These are phyloP conservation scores for Bruchidius siliquastri DNA, from an alignment of 2,888 invertebrate genomes.

Conservation along the genomic window DNA sequence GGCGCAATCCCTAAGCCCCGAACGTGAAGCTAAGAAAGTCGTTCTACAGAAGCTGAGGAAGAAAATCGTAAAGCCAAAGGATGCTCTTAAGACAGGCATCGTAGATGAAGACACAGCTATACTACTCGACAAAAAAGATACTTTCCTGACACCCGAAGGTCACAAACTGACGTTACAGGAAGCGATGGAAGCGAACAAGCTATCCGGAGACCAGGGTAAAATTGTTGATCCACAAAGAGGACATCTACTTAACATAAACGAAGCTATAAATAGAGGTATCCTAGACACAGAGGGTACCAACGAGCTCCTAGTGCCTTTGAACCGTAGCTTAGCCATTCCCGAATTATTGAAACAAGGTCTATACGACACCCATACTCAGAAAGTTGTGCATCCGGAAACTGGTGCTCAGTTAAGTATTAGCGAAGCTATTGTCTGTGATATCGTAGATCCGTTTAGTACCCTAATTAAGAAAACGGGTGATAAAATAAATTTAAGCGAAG, in stretches of 20 bases:
- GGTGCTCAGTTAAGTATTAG: slow-evolving; percentile 71
- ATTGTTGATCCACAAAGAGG: slow-evolving; percentile 82
- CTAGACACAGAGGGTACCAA: slow-evolving; percentile 73
- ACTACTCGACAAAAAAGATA: slow-evolving; percentile 59
- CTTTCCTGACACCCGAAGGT: slow-evolving; percentile 53
- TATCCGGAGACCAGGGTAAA: slow-evolving; percentile 70
- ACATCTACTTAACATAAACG: slow-evolving; percentile 71
- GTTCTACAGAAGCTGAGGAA: slow-evolving; percentile 74
- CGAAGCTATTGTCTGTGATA: slow-evolving; percentile 84
- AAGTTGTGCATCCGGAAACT: slow-evolving; percentile 83
- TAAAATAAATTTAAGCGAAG: slow-evolving; percentile 70
- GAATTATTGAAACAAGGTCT: slow-evolving; percentile 84
- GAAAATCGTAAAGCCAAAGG: slow-evolving; percentile 67
- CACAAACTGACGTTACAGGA: slow-evolving; percentile 67
- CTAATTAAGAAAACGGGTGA: slow-evolving; percentile 60
- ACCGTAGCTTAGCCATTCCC: slow-evolving; percentile 74
- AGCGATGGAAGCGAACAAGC: slow-evolving; percentile 64
- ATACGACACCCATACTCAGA: slow-evolving; percentile 65
- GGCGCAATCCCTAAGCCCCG: slow-evolving; percentile 56
- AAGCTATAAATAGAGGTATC: slow-evolving; percentile 80
- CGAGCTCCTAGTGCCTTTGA: slow-evolving; percentile 73
- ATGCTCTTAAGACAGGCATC: slow-evolving; percentile 73
- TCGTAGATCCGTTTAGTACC: slow-evolving; percentile 76
- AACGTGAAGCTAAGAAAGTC: slow-evolving; percentile 63
- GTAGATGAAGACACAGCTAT: slow-evolving; percentile 73